Evolutionary conservation across 2,113 vertebrate genomes (phyloP).

Genomic region (Neofelis nebulosa): DNA sequence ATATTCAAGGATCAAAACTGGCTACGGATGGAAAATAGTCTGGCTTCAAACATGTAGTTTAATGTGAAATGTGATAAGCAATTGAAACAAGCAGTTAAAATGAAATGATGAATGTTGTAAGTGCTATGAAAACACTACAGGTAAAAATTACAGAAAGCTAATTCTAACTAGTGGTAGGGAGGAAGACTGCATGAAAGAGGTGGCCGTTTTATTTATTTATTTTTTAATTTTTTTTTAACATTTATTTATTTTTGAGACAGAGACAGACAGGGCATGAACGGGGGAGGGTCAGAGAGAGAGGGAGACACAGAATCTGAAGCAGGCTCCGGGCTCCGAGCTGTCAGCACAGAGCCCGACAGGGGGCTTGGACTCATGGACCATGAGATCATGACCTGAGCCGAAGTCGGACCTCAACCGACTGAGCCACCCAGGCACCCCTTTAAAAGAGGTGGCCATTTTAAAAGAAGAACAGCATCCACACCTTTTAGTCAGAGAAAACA

Average conservation of each 20-base stretch:
- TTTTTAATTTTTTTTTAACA: no score
- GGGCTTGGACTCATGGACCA: no score
- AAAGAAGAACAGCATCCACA: constrained; percentile 2
- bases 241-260: no score
- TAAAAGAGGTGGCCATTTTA: neutral
- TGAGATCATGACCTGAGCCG: no score
- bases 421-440: no score
- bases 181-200: neutral
- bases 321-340: no score
- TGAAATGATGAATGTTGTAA: neutral
- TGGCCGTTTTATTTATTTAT: neutral
- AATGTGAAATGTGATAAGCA: neutral
- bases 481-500: neutral
- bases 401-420: no score
- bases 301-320: no score
- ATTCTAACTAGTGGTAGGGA: neutral
- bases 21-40: neutral
- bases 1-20: neutral
- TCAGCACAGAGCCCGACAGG: no score
- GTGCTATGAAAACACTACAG: neutral
- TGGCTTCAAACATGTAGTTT: neutral
- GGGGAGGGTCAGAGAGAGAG: no score
- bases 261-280: no score
- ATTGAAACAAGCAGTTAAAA: neutral
- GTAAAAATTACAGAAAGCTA: neutral